Evolutionary conservation across 2,797 vertebrate genomes (phyloP), one percentile per base, ranked within the genome.

Genomic region (Diglossa cyanea): DNA sequence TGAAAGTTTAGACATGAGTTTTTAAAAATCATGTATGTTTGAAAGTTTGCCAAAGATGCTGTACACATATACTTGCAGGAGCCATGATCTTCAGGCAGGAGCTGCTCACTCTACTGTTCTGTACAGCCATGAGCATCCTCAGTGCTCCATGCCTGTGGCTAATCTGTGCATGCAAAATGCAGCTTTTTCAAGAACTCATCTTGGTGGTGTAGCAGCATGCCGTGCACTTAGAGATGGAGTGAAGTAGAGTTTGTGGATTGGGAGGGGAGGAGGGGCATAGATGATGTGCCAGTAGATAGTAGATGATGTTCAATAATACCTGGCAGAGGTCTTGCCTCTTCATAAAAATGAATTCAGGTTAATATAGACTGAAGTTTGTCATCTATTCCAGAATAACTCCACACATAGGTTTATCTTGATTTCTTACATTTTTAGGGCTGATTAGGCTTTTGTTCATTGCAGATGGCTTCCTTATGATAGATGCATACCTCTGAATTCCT

Each of bases 21-120:
- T 84, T 57, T 66, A 33, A 28, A 2, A 15, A 37, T 78, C 51
- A 28, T 50, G 9, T 47, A 53, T 65, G 20, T 65, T 88, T 95
- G 85, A 78, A 91, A 78, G 26, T 62, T 88, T 93, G 61, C 85
- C 68, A 88, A 54, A 61, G 81, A 20, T 94, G 73, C 73, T 81
- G 17, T 62, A 54, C 60, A 53, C 9, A 1, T 50, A 35, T 76
- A 30, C 25, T 53, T 60, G n/a, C 35, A 61, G 63, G 60, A 94
- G 40, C 70, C 75, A 9, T 2, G 7, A 10, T 70, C 21, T 44
- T 84, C 18, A 18, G 17, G 65, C 75, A 80, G 78, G 47, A 95
- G 20, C 48, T 48, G 42, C 30, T 80, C 19, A 15, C 51, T 47
- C 18, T 70, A 1, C 24, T 58, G 11, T 60, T 85, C 44, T 68